Conservation (phyloP, 2,888 invertebrate species). For the Achlya flavicornis region DNA sequence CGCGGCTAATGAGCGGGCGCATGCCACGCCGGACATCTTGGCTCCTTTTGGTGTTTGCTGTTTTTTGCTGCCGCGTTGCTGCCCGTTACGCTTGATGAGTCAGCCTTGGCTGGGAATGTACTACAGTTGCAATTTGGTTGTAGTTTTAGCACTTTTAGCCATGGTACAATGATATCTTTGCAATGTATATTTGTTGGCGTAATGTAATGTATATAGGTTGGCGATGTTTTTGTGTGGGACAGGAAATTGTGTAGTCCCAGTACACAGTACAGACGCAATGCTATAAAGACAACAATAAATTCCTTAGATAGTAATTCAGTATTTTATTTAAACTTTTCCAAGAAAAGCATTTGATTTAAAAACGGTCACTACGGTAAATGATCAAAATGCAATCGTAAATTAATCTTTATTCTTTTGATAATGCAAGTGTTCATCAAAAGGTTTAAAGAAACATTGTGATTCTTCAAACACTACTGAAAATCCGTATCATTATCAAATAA, state of each 20-base stretch:
- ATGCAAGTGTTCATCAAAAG: too few species aligned
- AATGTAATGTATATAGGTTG: too few species aligned
- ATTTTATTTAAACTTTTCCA: too few species aligned
- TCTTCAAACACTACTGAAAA: neutral
- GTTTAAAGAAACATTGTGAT: neutral
- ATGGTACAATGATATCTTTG: neutral
- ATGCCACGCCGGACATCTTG: slow-evolving; percentile 36
- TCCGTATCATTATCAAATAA: neutral
- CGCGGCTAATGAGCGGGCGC: slow-evolving; percentile 51
- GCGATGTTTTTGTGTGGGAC: neutral
- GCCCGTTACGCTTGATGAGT: slow-evolving; percentile 7
- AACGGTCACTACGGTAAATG: too few species aligned
- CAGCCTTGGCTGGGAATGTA: slow-evolving; percentile 7
- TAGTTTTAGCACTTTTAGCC: neutral
- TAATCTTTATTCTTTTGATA: too few species aligned
- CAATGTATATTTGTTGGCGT: too few species aligned
- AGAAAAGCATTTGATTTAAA: too few species aligned
- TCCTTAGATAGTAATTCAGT: too few species aligned
- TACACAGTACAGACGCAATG: neutral
- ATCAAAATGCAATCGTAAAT: too few species aligned
- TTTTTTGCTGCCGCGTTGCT: neutral
- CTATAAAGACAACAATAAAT: too few species aligned
- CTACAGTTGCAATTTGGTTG: neutral
- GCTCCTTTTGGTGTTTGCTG: slow-evolving; percentile 30
- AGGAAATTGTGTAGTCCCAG: neutral